Evolutionary conservation across 2,888 invertebrate genomes (phyloP).

Genomic region (Microctonus brassicae): DNA sequence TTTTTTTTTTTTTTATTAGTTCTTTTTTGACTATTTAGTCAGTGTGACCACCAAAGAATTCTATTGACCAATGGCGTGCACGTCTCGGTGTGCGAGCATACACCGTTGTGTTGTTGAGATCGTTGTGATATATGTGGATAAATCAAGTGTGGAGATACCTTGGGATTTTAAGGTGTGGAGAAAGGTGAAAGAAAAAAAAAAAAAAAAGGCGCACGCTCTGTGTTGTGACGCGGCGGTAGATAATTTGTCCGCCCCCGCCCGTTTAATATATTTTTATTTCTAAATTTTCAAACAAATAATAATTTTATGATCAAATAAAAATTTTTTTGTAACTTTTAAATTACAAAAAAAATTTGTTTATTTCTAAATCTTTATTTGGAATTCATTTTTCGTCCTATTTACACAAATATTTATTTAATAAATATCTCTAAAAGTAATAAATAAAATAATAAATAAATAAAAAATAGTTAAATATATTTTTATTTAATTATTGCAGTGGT

Average conservation of each 20-base stretch:
- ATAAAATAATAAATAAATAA: too few relatives aligned
- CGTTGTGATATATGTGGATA: neutral
- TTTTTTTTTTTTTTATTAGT: constrained; percentile 3
- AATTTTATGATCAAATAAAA: too few relatives aligned
- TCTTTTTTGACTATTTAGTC: constrained; percentile 44
- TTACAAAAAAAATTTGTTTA: too few relatives aligned
- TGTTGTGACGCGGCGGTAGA: constrained; percentile 57
- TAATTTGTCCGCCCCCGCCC: constrained; percentile 58
- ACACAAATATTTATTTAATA: too few relatives aligned
- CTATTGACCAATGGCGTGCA: constrained; percentile 31
- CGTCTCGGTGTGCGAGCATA: constrained; percentile 45
- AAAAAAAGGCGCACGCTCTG: constrained; percentile 54
- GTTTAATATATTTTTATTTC: too few relatives aligned
- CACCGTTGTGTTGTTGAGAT: constrained; percentile 8
- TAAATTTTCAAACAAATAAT: too few relatives aligned
- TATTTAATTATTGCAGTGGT: too few relatives aligned
- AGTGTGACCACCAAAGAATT: constrained; percentile 51
- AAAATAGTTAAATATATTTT: too few relatives aligned
- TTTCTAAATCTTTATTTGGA: too few relatives aligned
- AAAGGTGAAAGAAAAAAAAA: constrained; percentile 28
- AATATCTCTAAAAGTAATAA: too few relatives aligned
- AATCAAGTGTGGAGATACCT: neutral
- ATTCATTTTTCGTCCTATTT: too few relatives aligned
- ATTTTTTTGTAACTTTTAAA: too few relatives aligned
- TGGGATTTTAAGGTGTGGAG: neutral